Conservation (phyloP, 2,888 invertebrate genomes). For the Dexiosoma caninum region DNA sequence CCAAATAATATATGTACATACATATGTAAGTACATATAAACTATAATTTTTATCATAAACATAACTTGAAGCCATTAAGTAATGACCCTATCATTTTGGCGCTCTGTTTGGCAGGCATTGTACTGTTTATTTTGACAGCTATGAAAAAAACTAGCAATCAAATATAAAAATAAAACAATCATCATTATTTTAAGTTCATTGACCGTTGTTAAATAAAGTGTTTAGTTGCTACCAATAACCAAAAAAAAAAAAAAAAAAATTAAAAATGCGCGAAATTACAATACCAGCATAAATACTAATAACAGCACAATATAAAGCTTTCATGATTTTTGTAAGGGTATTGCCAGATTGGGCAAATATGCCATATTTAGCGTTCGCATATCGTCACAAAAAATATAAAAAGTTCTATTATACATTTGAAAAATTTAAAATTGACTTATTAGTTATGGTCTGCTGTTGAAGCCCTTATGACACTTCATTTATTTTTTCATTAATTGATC, state of each 20-base stretch:
- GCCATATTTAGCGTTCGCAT: no score
- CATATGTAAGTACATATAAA: no score
- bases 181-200: slow-evolving; percentile 49
- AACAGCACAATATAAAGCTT: slow-evolving; percentile 10
- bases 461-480: no score
- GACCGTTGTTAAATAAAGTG: slow-evolving; percentile 42
- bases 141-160: neutral
- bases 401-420: no score
- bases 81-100: neutral
- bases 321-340: no score
- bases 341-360: no score
- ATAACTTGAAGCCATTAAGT: neutral
- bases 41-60: no score
- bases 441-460: no score
- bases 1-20: neutral
- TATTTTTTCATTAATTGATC: no score
- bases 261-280: neutral
- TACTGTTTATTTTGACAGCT: slow-evolving; percentile 21
- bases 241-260: neutral
- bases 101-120: slow-evolving; percentile 4
- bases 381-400: no score
- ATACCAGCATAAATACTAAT: slow-evolving; percentile 8
- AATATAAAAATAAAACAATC: slow-evolving; percentile 4
- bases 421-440: no score
- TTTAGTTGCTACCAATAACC: neutral